A percentile compares a stretch with the other conserved stretches of the same genome.
Evolutionary conservation across 2,888 invertebrate species (phyloP).

Genomic region (Tortrix viridana): DNA sequence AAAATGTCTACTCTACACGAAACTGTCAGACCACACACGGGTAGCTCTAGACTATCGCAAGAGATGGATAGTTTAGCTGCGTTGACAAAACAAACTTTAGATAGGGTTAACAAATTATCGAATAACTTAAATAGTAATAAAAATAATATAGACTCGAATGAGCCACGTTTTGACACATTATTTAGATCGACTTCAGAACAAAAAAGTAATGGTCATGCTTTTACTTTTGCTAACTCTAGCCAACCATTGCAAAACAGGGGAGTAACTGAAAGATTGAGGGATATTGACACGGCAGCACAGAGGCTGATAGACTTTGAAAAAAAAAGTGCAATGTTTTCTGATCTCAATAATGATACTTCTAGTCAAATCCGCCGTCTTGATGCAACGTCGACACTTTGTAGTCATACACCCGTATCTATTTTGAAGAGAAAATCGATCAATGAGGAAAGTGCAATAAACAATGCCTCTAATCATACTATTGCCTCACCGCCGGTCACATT

Average conservation of each 20-base stretch:
- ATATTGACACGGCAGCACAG: slow-evolving; percentile 81
- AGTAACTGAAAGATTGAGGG: slow-evolving; percentile 76
- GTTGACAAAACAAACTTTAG: slow-evolving; percentile 87
- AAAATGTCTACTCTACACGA: slow-evolving; percentile 79
- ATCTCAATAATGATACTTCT: slow-evolving; percentile 80
- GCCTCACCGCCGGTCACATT: slow-evolving; percentile 91
- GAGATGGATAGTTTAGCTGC: slow-evolving; percentile 87
- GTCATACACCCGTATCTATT: slow-evolving; percentile 86
- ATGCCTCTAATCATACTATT: slow-evolving; percentile 79
- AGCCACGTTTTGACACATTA: slow-evolving; percentile 65
- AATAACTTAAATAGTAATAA: slow-evolving; percentile 82
- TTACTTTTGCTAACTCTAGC: slow-evolving; percentile 69
- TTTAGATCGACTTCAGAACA: slow-evolving; percentile 68
- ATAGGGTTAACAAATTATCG: slow-evolving; percentile 86
- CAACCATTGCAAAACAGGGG: slow-evolving; percentile 66
- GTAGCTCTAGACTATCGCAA: slow-evolving; percentile 77
- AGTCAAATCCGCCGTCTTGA: slow-evolving; percentile 81
- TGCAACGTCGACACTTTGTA: slow-evolving; percentile 64
- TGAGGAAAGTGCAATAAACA: slow-evolving; percentile 78
- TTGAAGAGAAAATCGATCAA: slow-evolving; percentile 87
- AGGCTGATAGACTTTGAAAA: slow-evolving; percentile 83
- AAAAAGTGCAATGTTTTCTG: slow-evolving; percentile 83
- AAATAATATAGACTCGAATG: slow-evolving; percentile 69
- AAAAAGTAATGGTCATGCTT: slow-evolving; percentile 64
- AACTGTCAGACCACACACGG: slow-evolving; percentile 71